Evolutionary conservation across 2,113 vertebrate species (phyloP).

Genomic region (Mustelus asterias): DNA sequence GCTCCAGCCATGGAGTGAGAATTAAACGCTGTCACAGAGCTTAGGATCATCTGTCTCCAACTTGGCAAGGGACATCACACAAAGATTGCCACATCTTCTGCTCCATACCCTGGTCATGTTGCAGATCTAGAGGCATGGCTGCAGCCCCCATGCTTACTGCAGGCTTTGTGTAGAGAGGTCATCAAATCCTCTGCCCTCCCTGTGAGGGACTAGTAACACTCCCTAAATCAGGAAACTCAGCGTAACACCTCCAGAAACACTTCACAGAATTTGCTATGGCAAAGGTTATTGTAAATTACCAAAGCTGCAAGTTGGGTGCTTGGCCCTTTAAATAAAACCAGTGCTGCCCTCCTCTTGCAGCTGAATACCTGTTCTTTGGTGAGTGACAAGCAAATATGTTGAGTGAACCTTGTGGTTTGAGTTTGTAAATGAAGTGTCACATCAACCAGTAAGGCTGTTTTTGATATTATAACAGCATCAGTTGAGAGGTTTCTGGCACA

Average conservation of each 20-base stretch:
- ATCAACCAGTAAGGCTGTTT: background rate
- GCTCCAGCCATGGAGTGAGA: no score
- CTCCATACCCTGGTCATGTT: no score
- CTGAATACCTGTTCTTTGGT: background rate
- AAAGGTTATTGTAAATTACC: background rate
- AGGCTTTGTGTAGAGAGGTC: background rate
- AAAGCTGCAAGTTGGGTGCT: background rate
- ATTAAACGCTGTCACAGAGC: no score
- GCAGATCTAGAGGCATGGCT: background rate
- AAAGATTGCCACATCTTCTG: no score
- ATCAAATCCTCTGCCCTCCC: background rate
- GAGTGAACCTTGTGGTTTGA: background rate
- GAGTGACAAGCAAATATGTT: background rate
- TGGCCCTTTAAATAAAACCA: no score
- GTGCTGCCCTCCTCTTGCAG: background rate
- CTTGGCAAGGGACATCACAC: no score
- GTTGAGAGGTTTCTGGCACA: background rate
- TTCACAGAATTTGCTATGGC: no score
- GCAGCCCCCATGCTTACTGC: background rate
- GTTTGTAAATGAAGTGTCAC: background rate
- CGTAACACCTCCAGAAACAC: background rate
- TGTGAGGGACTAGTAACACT: background rate
- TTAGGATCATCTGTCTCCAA: no score
- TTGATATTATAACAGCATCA: background rate
- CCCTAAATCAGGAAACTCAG: background rate